phyloP scores from a whole-genome alignment of 2,797 vertebrate species.

The Periophthalmus magnuspinnatus region DNA sequence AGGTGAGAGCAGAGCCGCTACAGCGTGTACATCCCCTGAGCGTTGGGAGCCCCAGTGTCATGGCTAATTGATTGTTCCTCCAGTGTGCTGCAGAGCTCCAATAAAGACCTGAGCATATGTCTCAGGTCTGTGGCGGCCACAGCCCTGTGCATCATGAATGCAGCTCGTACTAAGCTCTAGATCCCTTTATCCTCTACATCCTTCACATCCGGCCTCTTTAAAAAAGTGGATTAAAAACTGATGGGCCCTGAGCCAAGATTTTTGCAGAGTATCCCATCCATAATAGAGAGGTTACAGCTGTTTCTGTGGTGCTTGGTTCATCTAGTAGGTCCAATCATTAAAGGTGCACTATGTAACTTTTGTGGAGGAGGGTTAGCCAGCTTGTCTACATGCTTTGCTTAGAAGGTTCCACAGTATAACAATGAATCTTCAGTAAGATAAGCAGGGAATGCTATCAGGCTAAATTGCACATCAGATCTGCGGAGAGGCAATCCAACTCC shows the following conservation, averaged over 20 bases:
- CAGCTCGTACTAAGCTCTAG: conserved; percentile 68
- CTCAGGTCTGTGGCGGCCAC: conserved; percentile 39
- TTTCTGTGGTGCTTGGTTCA: conserved; percentile 13
- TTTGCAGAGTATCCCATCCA: conserved; percentile 46
- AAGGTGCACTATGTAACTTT: neutral
- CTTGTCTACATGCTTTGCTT: neutral
- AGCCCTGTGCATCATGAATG: conserved; percentile 67
- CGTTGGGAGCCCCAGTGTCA: conserved; percentile 58
- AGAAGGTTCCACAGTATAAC: no score
- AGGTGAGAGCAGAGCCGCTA: conserved; percentile 38
- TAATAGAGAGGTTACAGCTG: conserved; percentile 53
- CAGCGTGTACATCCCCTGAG: conserved; percentile 54
- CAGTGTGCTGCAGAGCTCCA: conserved; percentile 63
- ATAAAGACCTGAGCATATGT: conserved; percentile 72
- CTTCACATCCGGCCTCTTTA: conserved; percentile 63
- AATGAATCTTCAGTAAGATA: no score
- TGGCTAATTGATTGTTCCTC: conserved; percentile 71
- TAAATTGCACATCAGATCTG: no score
- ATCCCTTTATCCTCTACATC: conserved; percentile 76
- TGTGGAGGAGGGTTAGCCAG: neutral
- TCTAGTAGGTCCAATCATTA: neutral
- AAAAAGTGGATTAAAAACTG: conserved; percentile 27
- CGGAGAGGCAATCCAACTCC: no score
- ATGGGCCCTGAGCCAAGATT: conserved; percentile 61
- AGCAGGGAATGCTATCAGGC: no score